Evolutionary conservation across 2,888 invertebrate species (phyloP), one percentile per base, ranked within the genome.

Genomic region (Melanostoma scalare): DNA sequence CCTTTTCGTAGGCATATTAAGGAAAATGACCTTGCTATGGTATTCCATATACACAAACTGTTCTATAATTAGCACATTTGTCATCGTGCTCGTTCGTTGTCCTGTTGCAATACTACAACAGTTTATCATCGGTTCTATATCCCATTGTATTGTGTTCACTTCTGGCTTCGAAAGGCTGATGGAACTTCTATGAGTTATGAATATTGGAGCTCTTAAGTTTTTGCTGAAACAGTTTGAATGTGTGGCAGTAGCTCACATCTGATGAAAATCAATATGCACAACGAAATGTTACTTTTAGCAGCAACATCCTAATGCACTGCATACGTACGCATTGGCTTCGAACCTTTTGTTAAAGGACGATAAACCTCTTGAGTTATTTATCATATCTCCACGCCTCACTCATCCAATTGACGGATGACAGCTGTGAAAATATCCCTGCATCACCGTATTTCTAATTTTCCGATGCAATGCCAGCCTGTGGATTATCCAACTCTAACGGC

Each of bases 391-490:
- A 84, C 75, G 84, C 71, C 84, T 75, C 71, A 52, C 71, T 79
- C 84, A 65, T 42, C 75, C 74, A 71, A 79, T 79, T 65, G 79
- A 84, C 84, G 75, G 78, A 75, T 75, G 84, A 84, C 84, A 84
- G 79, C 78, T 84, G 84, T 74, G 84, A 75, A 84, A 84, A 84
- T 84, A 84, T 42, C 79, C 84, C 44, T 55, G 63, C 73, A 68
- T 61, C 31, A 61, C 40, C 63, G 63, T 72, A 73, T 63, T 69
- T 73, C 72, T 50, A 63, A 77, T 58, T 63, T 58, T 42, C 68
- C 8, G 71, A 46, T 65, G 71, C 38, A 50, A n/a, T 48, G 33
- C 55, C 20, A 20, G 40, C 42, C 46, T 46, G 61, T 6, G 58
- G 56, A 68, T 44, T 77, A 50, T 42, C 77, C 4, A 65, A 44